Evolutionary conservation across 64 coral and sea anemone genomes (phyloP), one percentile per base, ranked within the genome.

Genomic region (Porites lutea): DNA sequence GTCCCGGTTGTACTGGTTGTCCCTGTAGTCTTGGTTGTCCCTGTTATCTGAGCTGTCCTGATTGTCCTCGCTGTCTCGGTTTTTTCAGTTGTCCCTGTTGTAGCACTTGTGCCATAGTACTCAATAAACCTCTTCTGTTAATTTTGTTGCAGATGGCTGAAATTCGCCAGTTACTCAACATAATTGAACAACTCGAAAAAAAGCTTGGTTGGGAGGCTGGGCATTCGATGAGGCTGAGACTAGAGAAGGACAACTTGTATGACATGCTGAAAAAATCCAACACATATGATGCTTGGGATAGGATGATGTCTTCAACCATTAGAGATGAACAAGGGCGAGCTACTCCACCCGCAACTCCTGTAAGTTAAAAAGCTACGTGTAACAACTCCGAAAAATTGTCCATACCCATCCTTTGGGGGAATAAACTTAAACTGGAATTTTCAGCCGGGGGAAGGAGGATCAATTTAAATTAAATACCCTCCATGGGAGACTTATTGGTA

Each of bases 191-290:
- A 57, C 46, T 99, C 75, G 97, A 99, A 59, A 95, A 95, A 68
- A 99, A 99, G 49, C 94, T 99, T 79, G 97, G 97, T 16, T 80
- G 94, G 88, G 97, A 99, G 45, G 93, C 97, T 22, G 97, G 97
- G 4, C 84, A 99, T 20, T 90, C 90, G 19, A 67, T 93, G 62
- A 93, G 90, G 52, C 48, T 99, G 10, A 50, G 88, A 48, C 49
- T 99, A 74, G 94, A 99, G 48, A 99, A 96, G 50, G 97, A 99
- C 12, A 90, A 89, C 46, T 86, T 99, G 52, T 60, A 89, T 66
- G 94, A 99, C 19, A 79, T 96, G 82, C 53, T 99, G 13, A 90
- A 78, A 80, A 93, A 87, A 79, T 70, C 91, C 1, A 60, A 59
- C 58, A 87, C 74, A 21, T 93, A 78, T 87, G 91, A 93, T 87